phyloP scores from a whole-genome alignment of 2,113 vertebrate genomes.

The Hemiprocne comata region DNA sequence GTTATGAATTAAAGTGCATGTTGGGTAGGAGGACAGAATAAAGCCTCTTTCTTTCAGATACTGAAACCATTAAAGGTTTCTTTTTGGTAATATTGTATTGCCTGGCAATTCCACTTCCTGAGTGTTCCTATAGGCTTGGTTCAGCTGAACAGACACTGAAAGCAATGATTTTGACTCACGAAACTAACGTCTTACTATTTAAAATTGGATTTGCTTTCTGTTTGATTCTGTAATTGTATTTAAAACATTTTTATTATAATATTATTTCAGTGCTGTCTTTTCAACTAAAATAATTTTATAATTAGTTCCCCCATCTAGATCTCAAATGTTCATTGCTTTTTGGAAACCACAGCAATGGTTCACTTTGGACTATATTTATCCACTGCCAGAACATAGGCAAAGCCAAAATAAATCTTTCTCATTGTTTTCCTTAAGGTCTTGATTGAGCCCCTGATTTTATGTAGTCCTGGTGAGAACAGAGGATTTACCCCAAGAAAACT shows the following conservation, averaged over 20 bases:
- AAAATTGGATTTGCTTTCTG: conserved; percentile 27
- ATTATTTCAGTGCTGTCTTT: conserved; percentile 30
- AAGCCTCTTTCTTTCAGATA: conserved; percentile 9
- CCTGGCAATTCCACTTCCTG: not conserved
- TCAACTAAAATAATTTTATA: conserved; percentile 44
- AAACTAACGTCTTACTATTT: conserved; percentile 47
- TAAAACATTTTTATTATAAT: conserved; percentile 25
- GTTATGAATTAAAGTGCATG: not conserved
- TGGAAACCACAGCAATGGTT: not conserved
- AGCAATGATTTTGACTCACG: conserved; percentile 33
- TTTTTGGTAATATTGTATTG: not conserved
- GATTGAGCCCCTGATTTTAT: conserved; percentile 18
- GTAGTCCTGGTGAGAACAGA: conserved; percentile 6
- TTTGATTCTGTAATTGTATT: conserved; percentile 16
- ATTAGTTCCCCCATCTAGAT: not conserved
- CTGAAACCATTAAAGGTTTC: not conserved
- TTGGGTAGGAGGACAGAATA: not conserved
- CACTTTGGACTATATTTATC: not conserved
- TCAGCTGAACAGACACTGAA: conserved; percentile 8
- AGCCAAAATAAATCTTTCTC: conserved; percentile 41
- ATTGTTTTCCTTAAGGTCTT: conserved; percentile 9
- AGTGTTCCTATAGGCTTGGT: not conserved
- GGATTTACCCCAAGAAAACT: not conserved
- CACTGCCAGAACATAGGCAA: not conserved
- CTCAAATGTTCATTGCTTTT: not conserved